Evolutionary conservation across 2,888 invertebrate species (phyloP).

Genomic region (Silvanus unidentatus): DNA sequence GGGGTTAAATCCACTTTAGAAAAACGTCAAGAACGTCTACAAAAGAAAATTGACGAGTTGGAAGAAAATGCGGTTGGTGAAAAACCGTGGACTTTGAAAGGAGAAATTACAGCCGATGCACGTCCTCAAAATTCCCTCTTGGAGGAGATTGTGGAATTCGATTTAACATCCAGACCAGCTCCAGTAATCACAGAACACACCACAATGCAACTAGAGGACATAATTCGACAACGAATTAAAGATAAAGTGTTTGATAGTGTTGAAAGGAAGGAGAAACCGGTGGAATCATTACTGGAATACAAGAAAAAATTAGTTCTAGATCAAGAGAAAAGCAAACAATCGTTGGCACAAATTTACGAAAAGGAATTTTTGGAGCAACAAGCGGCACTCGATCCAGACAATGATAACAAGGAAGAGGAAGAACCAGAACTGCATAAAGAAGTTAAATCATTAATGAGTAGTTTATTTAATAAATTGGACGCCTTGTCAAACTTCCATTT

Average conservation of each 20-base stretch:
- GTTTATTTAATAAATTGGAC: constrained; percentile 80
- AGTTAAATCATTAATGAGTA: constrained; percentile 67
- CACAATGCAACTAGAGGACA: constrained; percentile 78
- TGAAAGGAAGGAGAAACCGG: constrained; percentile 75
- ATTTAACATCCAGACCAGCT: constrained; percentile 74
- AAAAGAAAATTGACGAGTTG: constrained; percentile 61
- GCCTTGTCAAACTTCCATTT: constrained; percentile 91
- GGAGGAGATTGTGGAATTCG: constrained; percentile 88
- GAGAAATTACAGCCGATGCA: constrained; percentile 73
- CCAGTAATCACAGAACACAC: constrained; percentile 91
- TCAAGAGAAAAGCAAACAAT: constrained; percentile 90
- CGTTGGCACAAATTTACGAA: constrained; percentile 92
- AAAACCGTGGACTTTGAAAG: constrained; percentile 90
- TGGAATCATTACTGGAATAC: constrained; percentile 74
- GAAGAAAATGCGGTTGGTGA: constrained; percentile 71
- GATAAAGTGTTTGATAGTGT: constrained; percentile 95
- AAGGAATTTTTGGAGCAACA: constrained; percentile 71
- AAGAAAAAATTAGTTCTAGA: constrained; percentile 84
- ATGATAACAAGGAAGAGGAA: constrained; percentile 54
- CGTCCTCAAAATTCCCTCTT: constrained; percentile 90
- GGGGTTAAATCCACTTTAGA: constrained; percentile 62
- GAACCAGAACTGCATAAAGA: constrained; percentile 73
- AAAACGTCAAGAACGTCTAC: constrained; percentile 64
- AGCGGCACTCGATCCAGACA: constrained; percentile 52
- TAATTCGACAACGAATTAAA: constrained; percentile 86